Evolutionary conservation across 2,113 vertebrate genomes (phyloP), one percentile per base, ranked within the genome.

Genomic region (Ictalurus punctatus): DNA sequence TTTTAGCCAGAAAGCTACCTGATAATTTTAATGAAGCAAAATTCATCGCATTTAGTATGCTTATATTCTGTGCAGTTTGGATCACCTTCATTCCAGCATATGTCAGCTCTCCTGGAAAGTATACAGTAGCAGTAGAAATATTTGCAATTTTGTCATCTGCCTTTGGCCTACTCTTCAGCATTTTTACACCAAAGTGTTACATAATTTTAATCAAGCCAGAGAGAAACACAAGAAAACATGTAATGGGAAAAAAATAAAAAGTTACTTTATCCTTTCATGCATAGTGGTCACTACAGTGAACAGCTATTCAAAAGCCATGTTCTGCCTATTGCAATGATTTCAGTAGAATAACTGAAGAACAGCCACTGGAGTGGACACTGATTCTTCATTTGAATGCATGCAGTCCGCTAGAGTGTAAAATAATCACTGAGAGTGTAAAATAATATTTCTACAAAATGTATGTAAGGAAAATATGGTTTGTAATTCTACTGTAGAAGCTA

Each of bases 1-100:
- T 94, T 85, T 90, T 94, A 67, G 91, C 91, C 10, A 87, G 93
- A 19, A 93, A 92, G 69, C 65, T 94, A 37, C 93, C 93, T 9
- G 92, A 93, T 81, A 93, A 94, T 84, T 94, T 94, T 81, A 94
- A 94, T 48, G 93, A 94, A 83, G 92, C 93, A 17, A 94, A 92
- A 65, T 93, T 91, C 23, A 94, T 94, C 44, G 91, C 92, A 37
- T 94, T 94, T 83, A 94, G 93, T 61, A 91, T 93, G 93, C 86
- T 93, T 9, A 92, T 93, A 83, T 94, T 93, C 80, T 93, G 92
- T 89, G 92, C 92, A 6, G 93, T 94, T 1, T 94, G 93, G 93
- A 87, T 92, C 44, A 92, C 92, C 2, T 94, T 93, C 61, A 94
- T 94, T 56, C 93, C 93, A 82, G 92, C 93, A 5, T 93, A 93